Conservation (phyloP, 64 coral and sea anemone species). For the Acropora yongei region DNA sequence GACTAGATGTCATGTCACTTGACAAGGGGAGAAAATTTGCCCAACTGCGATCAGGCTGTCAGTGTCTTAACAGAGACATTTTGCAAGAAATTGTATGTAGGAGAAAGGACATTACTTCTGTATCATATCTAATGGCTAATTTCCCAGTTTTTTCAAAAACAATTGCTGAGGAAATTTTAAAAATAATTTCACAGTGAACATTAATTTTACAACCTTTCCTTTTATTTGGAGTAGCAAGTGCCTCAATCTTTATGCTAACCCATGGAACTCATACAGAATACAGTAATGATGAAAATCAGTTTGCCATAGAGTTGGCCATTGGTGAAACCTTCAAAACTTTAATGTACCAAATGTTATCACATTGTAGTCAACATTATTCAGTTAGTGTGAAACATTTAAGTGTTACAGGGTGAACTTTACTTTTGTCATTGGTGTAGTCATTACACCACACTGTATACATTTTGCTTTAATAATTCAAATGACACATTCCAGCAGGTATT, state of each 20-base stretch:
- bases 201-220: not conserved
- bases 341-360: not conserved
- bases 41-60: constrained; percentile 25
- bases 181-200: constrained; percentile 21
- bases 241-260: not conserved
- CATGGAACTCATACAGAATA: not conserved
- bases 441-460: not conserved
- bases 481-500: not conserved
- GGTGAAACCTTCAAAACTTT: not conserved
- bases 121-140: constrained; percentile 41
- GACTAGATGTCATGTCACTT: not conserved
- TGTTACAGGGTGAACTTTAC: not conserved
- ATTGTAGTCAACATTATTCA: not conserved
- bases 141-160: constrained; percentile 34
- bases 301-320: not conserved
- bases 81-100: constrained; percentile 33
- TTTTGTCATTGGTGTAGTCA: not conserved
- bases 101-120: constrained; percentile 30
- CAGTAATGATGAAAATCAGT: not conserved
- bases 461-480: not conserved
- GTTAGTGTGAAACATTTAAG: not conserved
- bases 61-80: constrained; percentile 31
- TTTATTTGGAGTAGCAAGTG: not conserved
- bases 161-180: constrained; percentile 32
- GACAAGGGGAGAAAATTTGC: constrained; percentile 15